These are phyloP conservation scores for Crocuta crocuta DNA, from an alignment of 2,113 vertebrate species.

Conservation along the genomic window DNA sequence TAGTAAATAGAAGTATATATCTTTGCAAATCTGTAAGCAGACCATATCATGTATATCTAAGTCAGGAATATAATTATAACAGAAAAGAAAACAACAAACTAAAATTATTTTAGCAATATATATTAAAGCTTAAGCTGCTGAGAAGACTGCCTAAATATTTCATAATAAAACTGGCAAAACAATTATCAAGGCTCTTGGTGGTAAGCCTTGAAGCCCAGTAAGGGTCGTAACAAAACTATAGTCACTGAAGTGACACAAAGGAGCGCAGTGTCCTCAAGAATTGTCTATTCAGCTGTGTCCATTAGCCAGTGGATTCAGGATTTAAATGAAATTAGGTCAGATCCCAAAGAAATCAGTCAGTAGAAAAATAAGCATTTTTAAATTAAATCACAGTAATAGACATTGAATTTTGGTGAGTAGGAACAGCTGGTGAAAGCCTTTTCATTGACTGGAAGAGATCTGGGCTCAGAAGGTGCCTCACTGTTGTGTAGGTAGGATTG, in stretches of 20 bases:
- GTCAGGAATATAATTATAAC: conserved; percentile 6
- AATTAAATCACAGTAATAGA: not conserved
- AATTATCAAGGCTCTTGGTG: not conserved
- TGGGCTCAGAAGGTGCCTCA: not conserved
- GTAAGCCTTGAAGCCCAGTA: not conserved
- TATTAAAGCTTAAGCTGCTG: not conserved
- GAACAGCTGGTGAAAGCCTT: not conserved
- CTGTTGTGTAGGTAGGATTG: not conserved
- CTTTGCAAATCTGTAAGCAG: not conserved
- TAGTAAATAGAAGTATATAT: not conserved
- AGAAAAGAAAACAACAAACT: not conserved
- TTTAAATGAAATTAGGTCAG: conserved; percentile 63
- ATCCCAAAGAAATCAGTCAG: conserved; percentile 32
- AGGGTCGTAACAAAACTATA: not conserved
- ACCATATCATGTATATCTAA: not conserved
- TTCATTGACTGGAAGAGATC: conserved; percentile 11
- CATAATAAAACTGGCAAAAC: not conserved
- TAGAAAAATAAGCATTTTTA: conserved; percentile 50
- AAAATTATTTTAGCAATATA: conserved; percentile 22
- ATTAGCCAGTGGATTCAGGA: conserved; percentile 26
- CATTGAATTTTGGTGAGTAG: not conserved
- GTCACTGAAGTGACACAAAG: not conserved
- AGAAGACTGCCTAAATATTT: conserved; percentile 28
- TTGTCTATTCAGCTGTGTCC: not conserved
- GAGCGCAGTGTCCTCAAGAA: not conserved